Evolutionary conservation across 2,797 vertebrate species (phyloP), one percentile per base, ranked within the genome.

Genomic region (Sebastes cheni): DNA sequence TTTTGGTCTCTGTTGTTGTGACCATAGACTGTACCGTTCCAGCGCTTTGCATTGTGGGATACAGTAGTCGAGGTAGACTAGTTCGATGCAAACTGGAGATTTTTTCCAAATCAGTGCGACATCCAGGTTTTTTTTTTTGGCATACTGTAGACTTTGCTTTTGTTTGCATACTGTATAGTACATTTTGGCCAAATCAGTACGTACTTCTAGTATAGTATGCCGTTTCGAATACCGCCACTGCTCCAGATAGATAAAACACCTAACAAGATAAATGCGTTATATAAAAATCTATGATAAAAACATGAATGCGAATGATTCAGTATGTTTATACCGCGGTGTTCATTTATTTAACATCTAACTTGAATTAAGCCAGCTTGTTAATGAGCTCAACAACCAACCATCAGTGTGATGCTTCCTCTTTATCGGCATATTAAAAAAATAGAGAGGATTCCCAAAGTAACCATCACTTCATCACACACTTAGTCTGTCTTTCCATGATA

Each of bases 331-430:
- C 29, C 32, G 32, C 18, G 13, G 6, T 60, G n/a, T 23, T 74
- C 14, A 67, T 75, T 72, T 56, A 73, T 64, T 80, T 66, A 73
- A 74, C 5, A 14, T 39, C 25, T 50, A 67, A 78, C 58, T 30
- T 66, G 62, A 59, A 76, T 74, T 69, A 75, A 73, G n/a, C 52
- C 61, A 72, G 82, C 67, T 75, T 81, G 64, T 83, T 81, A 74
- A 81, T 67, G 25, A 67, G n/a, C 42, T 65, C 22, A 50, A 68
- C 72, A 83, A 82, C 70, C 55, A 20, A 50, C 14, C n/a, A 42
- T 76, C 62, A 72, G 36, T 29, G 12, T 23, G 59, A 70, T 50
- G 36, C 18, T 59, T 67, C 14, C 36, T 67, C 60, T 70, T 67
- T 42, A 58, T 83, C 72, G 50, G 18, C 25, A 36, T 16, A 11